Evolutionary conservation across 2,113 vertebrate species (phyloP).

Genomic region (Leptodactylus fuscus): DNA sequence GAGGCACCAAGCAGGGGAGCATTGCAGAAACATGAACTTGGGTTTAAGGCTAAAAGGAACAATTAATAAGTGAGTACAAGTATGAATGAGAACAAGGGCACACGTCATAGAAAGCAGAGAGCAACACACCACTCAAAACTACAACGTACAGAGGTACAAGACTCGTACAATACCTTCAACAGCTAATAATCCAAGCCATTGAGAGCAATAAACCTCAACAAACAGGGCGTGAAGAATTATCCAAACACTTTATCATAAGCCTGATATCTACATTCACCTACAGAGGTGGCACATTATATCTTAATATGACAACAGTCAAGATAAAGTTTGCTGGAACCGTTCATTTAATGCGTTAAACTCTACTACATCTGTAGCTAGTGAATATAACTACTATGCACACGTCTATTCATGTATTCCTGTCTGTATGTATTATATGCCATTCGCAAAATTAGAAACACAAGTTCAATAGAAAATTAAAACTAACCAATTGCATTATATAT

Average conservation of each 20-base stretch:
- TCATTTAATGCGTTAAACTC: too few species aligned
- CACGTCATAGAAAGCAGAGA: slow-evolving; percentile 45
- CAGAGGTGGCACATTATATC: too few species aligned
- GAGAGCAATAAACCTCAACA: too few species aligned
- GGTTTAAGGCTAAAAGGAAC: slow-evolving; percentile 63
- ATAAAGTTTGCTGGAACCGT: too few species aligned
- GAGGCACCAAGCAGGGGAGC: slow-evolving; percentile 44
- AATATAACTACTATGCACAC: neutral
- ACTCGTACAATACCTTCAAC: neutral
- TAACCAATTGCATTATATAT: too few species aligned
- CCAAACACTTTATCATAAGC: neutral
- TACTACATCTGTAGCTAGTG: too few species aligned
- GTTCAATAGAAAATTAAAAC: too few species aligned
- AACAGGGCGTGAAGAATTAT: neutral
- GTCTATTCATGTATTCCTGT: too few species aligned
- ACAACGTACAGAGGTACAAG: neutral
- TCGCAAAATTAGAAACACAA: too few species aligned
- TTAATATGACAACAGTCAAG: too few species aligned
- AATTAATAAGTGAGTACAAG: slow-evolving; percentile 62
- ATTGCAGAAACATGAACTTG: slow-evolving; percentile 44
- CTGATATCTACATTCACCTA: neutral
- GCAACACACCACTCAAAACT: neutral
- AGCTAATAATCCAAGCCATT: neutral
- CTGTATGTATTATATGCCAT: too few species aligned
- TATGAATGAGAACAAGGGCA: slow-evolving; percentile 59